These are phyloP conservation scores for Anticlea derivata DNA, from an alignment of 2,888 invertebrate species.

Conservation along the genomic window DNA sequence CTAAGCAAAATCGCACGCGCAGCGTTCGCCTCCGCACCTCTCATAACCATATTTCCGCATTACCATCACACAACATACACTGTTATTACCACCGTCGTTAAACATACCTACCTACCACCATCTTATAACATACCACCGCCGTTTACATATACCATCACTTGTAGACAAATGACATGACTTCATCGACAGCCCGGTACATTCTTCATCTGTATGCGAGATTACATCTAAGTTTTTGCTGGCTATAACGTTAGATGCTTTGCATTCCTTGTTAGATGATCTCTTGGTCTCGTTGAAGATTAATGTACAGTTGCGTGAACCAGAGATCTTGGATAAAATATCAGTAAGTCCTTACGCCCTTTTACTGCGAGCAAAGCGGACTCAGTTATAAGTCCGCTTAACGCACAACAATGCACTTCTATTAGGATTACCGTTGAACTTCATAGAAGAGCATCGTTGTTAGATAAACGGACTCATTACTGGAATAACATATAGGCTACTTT, in stretches of 20 bases:
- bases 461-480: too few species aligned
- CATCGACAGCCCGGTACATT: constrained; percentile 47
- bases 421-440: too few species aligned
- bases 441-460: too few species aligned
- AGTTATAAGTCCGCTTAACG: too few species aligned
- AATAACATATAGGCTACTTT: too few species aligned
- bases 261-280: constrained; percentile 44
- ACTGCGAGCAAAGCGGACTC: too few species aligned
- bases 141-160: constrained; percentile 22
- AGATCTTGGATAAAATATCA: background rate
- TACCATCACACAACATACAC: constrained; percentile 6
- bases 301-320: background rate
- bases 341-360: too few species aligned
- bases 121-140: constrained; percentile 2
- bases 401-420: too few species aligned
- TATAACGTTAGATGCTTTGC: constrained; percentile 39
- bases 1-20: constrained; percentile 3
- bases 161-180: constrained; percentile 49
- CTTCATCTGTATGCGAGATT: constrained; percentile 52
- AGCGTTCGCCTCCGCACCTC: constrained; percentile 14
- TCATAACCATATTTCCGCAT: constrained; percentile 12
- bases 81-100: constrained; percentile 5
- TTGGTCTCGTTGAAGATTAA: constrained; percentile 34
- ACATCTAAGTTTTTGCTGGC: constrained; percentile 54
- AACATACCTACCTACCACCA: constrained; percentile 12